Evolutionary conservation across 1,140 invertebrate species (phyloP), one percentile per base, ranked within the genome.

Genomic region (Trachymyrmex cornetzi): DNA sequence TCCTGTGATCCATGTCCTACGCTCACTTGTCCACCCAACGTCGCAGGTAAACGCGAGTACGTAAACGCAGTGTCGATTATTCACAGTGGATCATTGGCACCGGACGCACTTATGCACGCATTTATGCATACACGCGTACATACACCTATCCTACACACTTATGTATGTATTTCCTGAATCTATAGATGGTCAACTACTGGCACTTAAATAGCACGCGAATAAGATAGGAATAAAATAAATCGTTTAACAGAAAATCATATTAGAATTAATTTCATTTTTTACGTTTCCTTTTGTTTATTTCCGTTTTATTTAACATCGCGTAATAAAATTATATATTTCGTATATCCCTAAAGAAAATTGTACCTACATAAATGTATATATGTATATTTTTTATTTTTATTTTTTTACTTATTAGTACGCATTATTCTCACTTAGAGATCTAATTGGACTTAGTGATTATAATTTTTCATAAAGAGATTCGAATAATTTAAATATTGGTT

Each of bases 1-100:
- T 88, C 72, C 55, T 48, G 22, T 88, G 89, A 90, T 86, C 81
- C 89, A 80, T 67, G 85, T 87, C 53, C 81, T 19, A 87, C 84
- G 89, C 88, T 81, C 87, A 92, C 85, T 81, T 85, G 53, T 86
- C 84, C 87, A 90, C 77, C 90, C 87, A 89, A 64, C 84, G 55
- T 55, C 74, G 50, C 85, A 66, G 81, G 87, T 90, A 89, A 91
- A 91, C 87, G 64, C 72, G 85, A 55, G 19, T 85, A 44, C 9
- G 9, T 44, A 86, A 91, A 86, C 80, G 61, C 69, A 53, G 34
- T 81, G 86, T 82, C 90, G 88, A 91, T 91, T 91, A 89, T 91
- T 91, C 90, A 86, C 85, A 91, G 74, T 19, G 84, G 61, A 85
- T 88, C 81, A 75, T 86, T 79, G 85, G 44, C 85, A 75, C 80